Conservation (phyloP, 23 tunicate species). For the Styela clava region DNA sequence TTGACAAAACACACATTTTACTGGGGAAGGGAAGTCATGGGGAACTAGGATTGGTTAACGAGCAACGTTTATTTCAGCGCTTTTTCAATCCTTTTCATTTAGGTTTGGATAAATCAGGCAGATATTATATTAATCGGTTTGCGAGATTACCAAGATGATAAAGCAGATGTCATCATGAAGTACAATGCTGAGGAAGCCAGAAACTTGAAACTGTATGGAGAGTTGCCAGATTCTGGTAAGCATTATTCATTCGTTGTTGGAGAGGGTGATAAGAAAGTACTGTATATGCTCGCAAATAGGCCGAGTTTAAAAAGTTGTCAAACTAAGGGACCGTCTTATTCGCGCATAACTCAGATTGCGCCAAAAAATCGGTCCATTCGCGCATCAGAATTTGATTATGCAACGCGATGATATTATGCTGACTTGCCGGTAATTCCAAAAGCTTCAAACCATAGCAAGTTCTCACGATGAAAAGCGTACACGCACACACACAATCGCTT, state of each 20-base stretch:
- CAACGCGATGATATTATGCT: not conserved
- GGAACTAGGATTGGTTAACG: too few species aligned
- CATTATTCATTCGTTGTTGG: not conserved
- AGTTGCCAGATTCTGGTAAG: conserved; percentile 89
- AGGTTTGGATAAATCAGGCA: conserved; percentile 97
- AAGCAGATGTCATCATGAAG: conserved; percentile 96
- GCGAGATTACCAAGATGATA: conserved; percentile 94
- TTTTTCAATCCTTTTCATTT: too few species aligned
- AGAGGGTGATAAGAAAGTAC: not conserved
- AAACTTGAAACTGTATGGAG: conserved; percentile 77
- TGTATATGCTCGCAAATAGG: not conserved
- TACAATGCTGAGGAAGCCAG: conserved; percentile 97
- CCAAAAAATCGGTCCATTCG: too few species aligned
- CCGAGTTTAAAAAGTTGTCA: not conserved
- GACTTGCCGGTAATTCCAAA: too few species aligned
- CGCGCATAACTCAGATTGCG: too few species aligned
- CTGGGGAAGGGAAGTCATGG: too few species aligned
- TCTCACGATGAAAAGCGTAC: too few species aligned
- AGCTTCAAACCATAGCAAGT: too few species aligned
- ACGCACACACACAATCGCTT: too few species aligned
- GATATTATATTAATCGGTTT: conserved; percentile 92
- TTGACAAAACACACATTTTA: too few species aligned
- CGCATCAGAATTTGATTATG: not conserved
- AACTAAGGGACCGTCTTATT: too few species aligned
- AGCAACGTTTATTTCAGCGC: too few species aligned